Conservation (phyloP, 2,888 invertebrate genomes). For the Drymonia ruficornis region DNA sequence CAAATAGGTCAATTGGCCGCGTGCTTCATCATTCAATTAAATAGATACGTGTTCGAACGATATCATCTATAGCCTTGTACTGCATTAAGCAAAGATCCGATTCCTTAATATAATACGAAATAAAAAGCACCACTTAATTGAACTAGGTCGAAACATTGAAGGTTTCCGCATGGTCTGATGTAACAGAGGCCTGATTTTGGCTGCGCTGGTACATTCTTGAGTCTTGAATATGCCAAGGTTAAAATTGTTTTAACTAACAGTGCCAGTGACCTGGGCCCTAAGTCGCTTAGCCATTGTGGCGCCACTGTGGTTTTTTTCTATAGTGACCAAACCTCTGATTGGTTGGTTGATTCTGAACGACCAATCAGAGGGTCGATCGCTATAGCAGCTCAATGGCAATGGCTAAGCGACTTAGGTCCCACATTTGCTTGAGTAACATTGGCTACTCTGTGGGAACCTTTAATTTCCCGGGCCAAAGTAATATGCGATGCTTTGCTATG, state of each 20-base stretch:
- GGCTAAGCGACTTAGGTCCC: too few species aligned
- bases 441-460: background rate
- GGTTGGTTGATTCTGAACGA: too few species aligned
- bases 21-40: conserved; percentile 4
- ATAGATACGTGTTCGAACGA: background rate
- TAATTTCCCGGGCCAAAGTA: too few species aligned
- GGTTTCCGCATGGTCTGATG: background rate
- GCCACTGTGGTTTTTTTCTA: too few species aligned
- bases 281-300: too few species aligned
- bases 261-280: too few species aligned
- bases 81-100: background rate
- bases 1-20: background rate
- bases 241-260: too few species aligned
- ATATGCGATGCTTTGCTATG: too few species aligned
- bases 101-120: background rate
- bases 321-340: too few species aligned
- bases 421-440: too few species aligned
- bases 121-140: conserved; percentile 1
- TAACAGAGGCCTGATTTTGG: background rate
- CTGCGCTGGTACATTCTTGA: background rate
- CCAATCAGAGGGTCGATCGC: too few species aligned
- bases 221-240: background rate
- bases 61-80: conserved; percentile 17
- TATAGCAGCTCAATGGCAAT: too few species aligned
- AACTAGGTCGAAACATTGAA: conserved; percentile 7